Percentiles rank a stretch among this genome's conserved stretches.
Evolutionary conservation across 2,888 invertebrate species (phyloP).

Genomic region (Pachydiplax longipennis): DNA sequence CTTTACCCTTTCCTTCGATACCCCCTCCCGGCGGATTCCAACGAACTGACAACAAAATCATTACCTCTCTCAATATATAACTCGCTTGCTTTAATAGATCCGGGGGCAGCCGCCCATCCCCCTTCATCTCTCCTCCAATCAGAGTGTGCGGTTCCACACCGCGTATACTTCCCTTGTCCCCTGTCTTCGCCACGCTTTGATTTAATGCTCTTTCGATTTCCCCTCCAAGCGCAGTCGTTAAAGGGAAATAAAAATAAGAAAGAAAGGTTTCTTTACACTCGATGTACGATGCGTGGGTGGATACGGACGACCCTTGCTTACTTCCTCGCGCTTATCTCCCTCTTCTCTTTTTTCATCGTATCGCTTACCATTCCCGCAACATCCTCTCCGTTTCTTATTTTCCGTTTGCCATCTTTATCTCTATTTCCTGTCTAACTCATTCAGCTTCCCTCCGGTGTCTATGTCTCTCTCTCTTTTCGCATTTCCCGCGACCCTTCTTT

Average conservation of each 20-base stretch:
- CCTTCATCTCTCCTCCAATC: neutral
- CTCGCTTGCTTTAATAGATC: neutral
- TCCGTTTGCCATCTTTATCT: neutral
- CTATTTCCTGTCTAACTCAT: neutral
- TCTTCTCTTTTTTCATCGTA: neutral
- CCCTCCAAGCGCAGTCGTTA: neutral
- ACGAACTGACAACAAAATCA: neutral
- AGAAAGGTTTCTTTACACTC: neutral
- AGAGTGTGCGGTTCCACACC: neutral
- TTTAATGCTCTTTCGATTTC: neutral
- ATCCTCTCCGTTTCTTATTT: neutral
- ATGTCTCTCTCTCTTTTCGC: neutral
- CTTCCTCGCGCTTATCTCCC: slow-evolving; percentile 15
- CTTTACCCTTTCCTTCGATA: neutral
- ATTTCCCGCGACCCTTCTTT: neutral
- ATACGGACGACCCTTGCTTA: slow-evolving; percentile 27
- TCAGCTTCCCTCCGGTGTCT: neutral
- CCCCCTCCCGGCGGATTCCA: neutral
- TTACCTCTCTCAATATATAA: neutral
- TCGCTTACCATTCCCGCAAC: neutral
- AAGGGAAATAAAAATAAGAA: neutral
- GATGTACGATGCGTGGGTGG: neutral
- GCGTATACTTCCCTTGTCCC: neutral
- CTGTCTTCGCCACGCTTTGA: neutral
- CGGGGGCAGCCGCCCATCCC: neutral